Evolutionary conservation across 2,797 vertebrate genomes (phyloP).

Genomic region (Poeciliopsis gracilis): DNA sequence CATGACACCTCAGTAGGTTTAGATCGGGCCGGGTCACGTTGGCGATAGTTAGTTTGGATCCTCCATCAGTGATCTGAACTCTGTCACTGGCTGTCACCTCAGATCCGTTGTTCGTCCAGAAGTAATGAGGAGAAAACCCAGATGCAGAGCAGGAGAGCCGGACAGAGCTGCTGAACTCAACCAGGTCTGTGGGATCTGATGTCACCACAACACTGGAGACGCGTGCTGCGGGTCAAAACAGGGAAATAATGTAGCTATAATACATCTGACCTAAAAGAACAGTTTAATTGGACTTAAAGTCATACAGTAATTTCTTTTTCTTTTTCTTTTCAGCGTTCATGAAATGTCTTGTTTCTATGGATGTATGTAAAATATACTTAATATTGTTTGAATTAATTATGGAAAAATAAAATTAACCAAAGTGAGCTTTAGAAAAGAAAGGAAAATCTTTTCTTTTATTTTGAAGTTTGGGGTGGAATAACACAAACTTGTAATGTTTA

Average conservation of each 20-base stretch:
- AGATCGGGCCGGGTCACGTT: constrained; percentile 54
- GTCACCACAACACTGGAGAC: constrained; percentile 49
- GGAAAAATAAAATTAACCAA: background rate
- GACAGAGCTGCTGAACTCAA: constrained; percentile 10
- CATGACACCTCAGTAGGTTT: constrained; percentile 61
- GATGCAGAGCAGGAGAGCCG: constrained; percentile 62
- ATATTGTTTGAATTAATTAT: background rate
- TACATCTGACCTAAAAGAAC: background rate
- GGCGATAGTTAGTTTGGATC: constrained; percentile 50
- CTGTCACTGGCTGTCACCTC: constrained; percentile 41
- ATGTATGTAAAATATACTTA: background rate
- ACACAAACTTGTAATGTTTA: too few relatives aligned
- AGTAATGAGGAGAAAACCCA: constrained; percentile 56
- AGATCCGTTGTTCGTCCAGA: constrained; percentile 69
- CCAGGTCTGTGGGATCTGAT: constrained; percentile 39
- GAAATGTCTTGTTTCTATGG: background rate
- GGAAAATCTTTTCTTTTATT: background rate
- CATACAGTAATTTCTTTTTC: background rate
- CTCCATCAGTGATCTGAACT: constrained; percentile 45
- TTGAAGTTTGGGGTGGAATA: background rate
- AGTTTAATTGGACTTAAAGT: background rate
- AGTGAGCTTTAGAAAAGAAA: background rate
- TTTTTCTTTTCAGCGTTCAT: background rate
- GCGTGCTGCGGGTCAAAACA: constrained; percentile 42
- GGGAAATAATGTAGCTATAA: background rate